Evolutionary conservation across 92 coral and sea anemone genomes (phyloP).

Genomic region (Pocillopora grandis): DNA sequence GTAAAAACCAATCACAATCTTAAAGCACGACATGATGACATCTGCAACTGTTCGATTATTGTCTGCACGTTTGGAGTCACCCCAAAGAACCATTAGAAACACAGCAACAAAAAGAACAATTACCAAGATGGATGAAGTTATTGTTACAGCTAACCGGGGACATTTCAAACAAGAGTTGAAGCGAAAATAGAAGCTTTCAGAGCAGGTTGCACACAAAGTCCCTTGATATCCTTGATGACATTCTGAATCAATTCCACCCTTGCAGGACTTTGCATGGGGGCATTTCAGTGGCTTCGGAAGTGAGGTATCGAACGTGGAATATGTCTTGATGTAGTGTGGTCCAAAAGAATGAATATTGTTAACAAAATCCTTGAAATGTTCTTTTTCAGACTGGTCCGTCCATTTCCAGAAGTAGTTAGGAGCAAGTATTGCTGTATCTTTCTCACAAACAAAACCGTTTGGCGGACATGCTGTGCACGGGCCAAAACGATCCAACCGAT

Average conservation of each 20-base stretch:
- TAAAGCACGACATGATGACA: constrained; percentile 21
- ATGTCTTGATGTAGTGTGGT: no score
- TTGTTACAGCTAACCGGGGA: not conserved
- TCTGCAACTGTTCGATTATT: constrained; percentile 41
- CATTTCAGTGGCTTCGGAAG: no score
- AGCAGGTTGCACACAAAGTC: constrained; percentile 4
- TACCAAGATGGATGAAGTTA: not conserved
- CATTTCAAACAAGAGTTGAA: constrained; percentile 43
- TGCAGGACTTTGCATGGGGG: no score
- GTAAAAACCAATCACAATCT: no score
- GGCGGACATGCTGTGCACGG: constrained; percentile 28
- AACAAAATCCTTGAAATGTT: not conserved
- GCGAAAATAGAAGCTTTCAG: constrained; percentile 23
- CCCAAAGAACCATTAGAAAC: constrained; percentile 4
- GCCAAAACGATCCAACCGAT: constrained; percentile 29
- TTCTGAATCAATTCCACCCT: no score
- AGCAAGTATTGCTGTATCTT: constrained; percentile 36
- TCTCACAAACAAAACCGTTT: constrained; percentile 32
- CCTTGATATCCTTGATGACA: not conserved
- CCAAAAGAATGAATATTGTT: not conserved
- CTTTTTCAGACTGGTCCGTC: constrained; percentile 14
- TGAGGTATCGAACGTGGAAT: no score
- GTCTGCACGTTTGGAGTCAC: not conserved
- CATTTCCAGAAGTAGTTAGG: constrained; percentile 52
- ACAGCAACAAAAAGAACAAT: constrained; percentile 1